phyloP scores from a whole-genome alignment of 2,797 vertebrate genomes.

The Pipistrellus pipistrellus region DNA sequence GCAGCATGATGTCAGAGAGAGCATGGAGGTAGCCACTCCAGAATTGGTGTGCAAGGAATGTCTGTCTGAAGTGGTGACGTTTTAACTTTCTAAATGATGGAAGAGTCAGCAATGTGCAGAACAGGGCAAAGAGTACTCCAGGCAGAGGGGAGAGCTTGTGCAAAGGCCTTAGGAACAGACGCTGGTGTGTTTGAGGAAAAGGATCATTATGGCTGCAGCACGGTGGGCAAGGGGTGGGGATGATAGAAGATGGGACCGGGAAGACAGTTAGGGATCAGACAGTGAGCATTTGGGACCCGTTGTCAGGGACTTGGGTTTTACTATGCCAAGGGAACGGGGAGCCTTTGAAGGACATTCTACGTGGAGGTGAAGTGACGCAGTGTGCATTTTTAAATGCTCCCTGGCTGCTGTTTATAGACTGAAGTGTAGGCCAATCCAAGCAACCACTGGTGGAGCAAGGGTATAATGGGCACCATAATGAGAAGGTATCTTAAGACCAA shows the following conservation, averaged over 20 bases:
- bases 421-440: background rate
- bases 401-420: background rate
- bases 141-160: background rate
- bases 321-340: background rate
- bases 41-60: background rate
- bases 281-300: background rate
- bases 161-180: background rate
- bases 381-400: background rate
- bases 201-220: background rate
- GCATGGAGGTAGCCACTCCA: background rate
- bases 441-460: background rate
- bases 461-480: background rate
- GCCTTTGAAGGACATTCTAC: background rate
- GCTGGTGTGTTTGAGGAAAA: background rate
- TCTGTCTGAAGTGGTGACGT: constrained; percentile 7
- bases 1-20: background rate
- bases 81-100: constrained; percentile 1
- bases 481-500: background rate
- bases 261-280: background rate
- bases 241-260: background rate
- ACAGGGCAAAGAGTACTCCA: background rate
- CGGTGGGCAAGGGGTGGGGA: too few relatives aligned
- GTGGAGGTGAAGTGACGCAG: background rate
- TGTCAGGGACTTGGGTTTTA: background rate
- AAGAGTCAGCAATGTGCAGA: background rate